These are phyloP conservation scores for Synanthedon vespiformis DNA, from an alignment of 2,888 invertebrate species.

Conservation along the genomic window DNA sequence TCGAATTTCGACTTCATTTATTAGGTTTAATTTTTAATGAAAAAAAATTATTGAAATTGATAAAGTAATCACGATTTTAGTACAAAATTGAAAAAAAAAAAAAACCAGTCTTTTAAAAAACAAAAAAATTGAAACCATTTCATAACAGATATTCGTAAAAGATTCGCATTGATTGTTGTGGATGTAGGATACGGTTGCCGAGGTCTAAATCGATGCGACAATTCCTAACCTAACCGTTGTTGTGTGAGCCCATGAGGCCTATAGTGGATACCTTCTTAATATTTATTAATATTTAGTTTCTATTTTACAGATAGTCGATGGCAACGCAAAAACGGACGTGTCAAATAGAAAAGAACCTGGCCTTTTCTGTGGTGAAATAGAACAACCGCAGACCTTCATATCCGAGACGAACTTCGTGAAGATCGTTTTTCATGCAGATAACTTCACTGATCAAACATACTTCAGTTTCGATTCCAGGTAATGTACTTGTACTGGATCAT, in stretches of 20 bases:
- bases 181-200: no score
- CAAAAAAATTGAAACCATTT: no score
- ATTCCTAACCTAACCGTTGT: no score
- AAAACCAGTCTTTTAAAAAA: no score
- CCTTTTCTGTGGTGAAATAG: slow-evolving; percentile 92
- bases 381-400: slow-evolving; percentile 94
- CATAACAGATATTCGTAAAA: no score
- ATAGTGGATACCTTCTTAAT: slow-evolving; percentile 1
- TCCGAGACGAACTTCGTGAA: slow-evolving; percentile 94
- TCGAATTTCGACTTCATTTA: no score
- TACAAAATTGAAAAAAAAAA: no score
- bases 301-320: slow-evolving; percentile 83
- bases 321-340: slow-evolving; percentile 89
- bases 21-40: no score
- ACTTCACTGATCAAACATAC: slow-evolving; percentile 93
- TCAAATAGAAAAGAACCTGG: slow-evolving; percentile 90
- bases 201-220: no score
- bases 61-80: no score
- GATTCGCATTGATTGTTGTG: no score
- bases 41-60: no score
- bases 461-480: slow-evolving; percentile 81
- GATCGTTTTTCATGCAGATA: slow-evolving; percentile 91
- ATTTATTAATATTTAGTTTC: slow-evolving; percentile 13
- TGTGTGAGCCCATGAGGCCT: not conserved
- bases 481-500: slow-evolving; percentile 6